Percentiles rank a stretch among this genome's conserved stretches.
phyloP scores from a whole-genome alignment of 2,888 invertebrate species.

The Sussaba pulchella region DNA sequence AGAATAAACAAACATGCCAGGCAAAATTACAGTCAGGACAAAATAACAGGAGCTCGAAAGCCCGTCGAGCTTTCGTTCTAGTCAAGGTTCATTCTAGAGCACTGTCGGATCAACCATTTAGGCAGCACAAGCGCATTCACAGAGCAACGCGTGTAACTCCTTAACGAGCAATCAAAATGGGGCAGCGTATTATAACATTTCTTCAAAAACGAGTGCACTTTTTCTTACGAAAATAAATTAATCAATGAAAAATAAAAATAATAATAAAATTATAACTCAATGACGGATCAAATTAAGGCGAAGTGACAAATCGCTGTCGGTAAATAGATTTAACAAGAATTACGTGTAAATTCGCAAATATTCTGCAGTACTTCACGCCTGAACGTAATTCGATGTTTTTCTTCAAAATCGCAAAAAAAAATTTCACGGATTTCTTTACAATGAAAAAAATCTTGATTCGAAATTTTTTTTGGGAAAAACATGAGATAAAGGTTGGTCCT shows the following conservation, averaged over 20 bases:
- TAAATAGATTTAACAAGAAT: no score
- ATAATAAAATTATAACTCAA: background rate
- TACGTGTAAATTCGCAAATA: no score
- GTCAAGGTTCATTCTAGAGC: slow-evolving; percentile 39
- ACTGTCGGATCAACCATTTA: slow-evolving; percentile 48
- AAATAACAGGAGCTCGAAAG: slow-evolving; percentile 38
- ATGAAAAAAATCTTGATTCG: no score
- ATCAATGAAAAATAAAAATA: background rate
- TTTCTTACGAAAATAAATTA: slow-evolving; percentile 10
- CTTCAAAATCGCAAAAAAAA: no score
- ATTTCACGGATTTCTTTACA: no score
- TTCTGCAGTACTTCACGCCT: no score
- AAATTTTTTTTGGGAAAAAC: no score
- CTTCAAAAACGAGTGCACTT: slow-evolving; percentile 13
- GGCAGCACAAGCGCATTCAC: slow-evolving; percentile 51
- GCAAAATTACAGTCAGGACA: slow-evolving; percentile 44
- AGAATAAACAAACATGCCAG: slow-evolving; percentile 51
- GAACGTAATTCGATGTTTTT: no score
- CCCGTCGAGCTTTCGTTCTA: slow-evolving; percentile 36
- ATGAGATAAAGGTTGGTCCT: no score
- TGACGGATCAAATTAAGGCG: no score
- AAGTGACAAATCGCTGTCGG: no score
- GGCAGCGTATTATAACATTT: slow-evolving; percentile 30
- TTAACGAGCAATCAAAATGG: slow-evolving; percentile 40
- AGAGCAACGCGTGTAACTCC: slow-evolving; percentile 36